Evolutionary conservation across 2,113 vertebrate genomes (phyloP).

Genomic region (Hydropotes inermis): DNA sequence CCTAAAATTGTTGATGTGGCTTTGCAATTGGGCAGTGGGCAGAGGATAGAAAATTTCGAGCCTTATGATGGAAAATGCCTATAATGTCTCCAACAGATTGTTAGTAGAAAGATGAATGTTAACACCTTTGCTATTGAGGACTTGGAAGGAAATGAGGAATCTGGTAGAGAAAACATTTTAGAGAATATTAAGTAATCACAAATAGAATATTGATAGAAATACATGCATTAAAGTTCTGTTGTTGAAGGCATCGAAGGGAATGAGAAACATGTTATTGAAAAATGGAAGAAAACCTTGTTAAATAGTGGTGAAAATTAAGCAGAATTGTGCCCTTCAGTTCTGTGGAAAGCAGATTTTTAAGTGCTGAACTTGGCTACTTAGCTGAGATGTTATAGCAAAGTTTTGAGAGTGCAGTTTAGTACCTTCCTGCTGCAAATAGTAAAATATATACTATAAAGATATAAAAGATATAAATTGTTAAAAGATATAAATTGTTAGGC

Average conservation of each 20-base stretch:
- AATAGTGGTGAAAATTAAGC: not conserved
- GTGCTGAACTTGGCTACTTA: not conserved
- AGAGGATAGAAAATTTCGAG: not conserved
- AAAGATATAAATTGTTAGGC: not conserved
- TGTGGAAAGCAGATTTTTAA: not conserved
- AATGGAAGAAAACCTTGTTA: not conserved
- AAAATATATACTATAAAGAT: no score
- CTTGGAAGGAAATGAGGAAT: not conserved
- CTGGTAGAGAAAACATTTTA: not conserved
- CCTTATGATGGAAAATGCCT: not conserved
- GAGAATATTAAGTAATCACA: not conserved
- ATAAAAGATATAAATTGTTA: not conserved
- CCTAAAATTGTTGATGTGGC: not conserved
- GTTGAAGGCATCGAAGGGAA: not conserved
- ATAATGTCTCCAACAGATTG: not conserved
- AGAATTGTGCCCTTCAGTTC: not conserved
- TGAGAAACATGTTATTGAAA: not conserved
- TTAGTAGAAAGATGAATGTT: not conserved
- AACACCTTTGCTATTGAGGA: not conserved
- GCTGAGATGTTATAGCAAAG: not conserved
- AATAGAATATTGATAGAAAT: not conserved
- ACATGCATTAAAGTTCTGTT: not conserved
- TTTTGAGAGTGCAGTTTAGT: not conserved
- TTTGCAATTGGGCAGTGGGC: not conserved
- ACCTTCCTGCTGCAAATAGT: not conserved